Base-by-base conservation (phyloP, 2,888 invertebrate genomes). In the Acanthococcus lagerstroemiae region DNA sequence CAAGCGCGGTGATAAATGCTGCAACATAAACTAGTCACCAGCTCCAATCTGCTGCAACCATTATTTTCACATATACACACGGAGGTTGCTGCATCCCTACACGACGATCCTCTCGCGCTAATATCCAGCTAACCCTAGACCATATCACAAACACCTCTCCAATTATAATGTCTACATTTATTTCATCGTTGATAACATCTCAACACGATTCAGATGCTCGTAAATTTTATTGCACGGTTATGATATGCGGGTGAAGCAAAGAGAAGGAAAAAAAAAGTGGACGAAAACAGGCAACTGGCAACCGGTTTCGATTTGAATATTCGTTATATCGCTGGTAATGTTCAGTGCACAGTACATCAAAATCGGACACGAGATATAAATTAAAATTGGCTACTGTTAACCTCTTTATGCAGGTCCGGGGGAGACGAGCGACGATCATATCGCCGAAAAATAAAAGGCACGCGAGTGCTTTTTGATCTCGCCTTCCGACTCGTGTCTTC, bases 81-180 rank as follows among this genome's bases (percentile, higher is more conserved):
- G 19, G 4, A 17, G 37, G 37, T 37, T 9, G 4, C 15, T 45
- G 15, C 4, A 45, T 45, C 15, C 15, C 15, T 52, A 22, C 21
- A 15, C 22, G 21, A 24, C 19, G 52, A 21, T 52, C 9, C 22
- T 52, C 22, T 52, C 4, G 24, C 22, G n/a, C 21, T 48, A 19
- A 19, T 48, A 19, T 48, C 48, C 48, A 52, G 19, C 24, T 52
- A 52, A 12, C 24, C 52, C 15, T 15, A n/a, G 15, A 50, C 25
- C 48, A 50, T 48, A 58, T 58, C 58, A 58, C 58, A 27, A 61
- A 61, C 61, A 61, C 61, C 44, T 61, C 52, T 48, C 61, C 61
- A 61, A 61, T 61, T 61, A 61, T 61, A 61, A 61, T 50, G 61
- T 61, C 61, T 61, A 61, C 54, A 61, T 61, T 61, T 61, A 27